Conservation (phyloP, 2,113 vertebrate genomes). For the Xiphophorus hellerii region DNA sequence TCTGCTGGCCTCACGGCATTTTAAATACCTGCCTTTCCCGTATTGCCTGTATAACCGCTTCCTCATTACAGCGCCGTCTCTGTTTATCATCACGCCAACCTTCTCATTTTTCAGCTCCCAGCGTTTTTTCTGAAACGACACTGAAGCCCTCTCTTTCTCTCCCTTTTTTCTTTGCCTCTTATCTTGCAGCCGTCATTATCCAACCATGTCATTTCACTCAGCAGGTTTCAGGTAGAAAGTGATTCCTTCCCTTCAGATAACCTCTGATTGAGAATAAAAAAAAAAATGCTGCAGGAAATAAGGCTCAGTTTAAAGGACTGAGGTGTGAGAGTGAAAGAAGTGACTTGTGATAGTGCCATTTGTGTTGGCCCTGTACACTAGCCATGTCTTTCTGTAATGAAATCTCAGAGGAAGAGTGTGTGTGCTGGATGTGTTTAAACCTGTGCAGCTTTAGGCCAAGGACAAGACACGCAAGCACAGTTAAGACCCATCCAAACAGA, state of each 20-base stretch:
- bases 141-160: neutral
- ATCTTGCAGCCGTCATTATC: slow-evolving; percentile 55
- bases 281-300: slow-evolving; percentile 31
- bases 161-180: slow-evolving; percentile 17
- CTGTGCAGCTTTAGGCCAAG: slow-evolving; percentile 47
- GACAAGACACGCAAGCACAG: slow-evolving; percentile 32
- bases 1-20: neutral
- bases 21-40: slow-evolving; percentile 30
- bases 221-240: slow-evolving; percentile 51
- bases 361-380: slow-evolving; percentile 46
- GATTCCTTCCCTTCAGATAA: slow-evolving; percentile 42
- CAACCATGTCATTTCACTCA: slow-evolving; percentile 49
- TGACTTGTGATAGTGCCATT: slow-evolving; percentile 50
- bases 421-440: slow-evolving; percentile 36
- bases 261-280: slow-evolving; percentile 40
- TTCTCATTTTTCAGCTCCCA: slow-evolving; percentile 35
- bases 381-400: slow-evolving; percentile 68
- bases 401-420: slow-evolving; percentile 45
- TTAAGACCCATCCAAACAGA: slow-evolving; percentile 18
- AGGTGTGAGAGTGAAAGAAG: slow-evolving; percentile 53
- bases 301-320: slow-evolving; percentile 36
- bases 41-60: slow-evolving; percentile 42
- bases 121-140: neutral
- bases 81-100: slow-evolving; percentile 40
- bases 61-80: slow-evolving; percentile 55